A percentile compares a stretch with the other conserved stretches of the same genome.
Conservation (phyloP, 2,113 vertebrate genomes). For the Salvelinus namaycush region DNA sequence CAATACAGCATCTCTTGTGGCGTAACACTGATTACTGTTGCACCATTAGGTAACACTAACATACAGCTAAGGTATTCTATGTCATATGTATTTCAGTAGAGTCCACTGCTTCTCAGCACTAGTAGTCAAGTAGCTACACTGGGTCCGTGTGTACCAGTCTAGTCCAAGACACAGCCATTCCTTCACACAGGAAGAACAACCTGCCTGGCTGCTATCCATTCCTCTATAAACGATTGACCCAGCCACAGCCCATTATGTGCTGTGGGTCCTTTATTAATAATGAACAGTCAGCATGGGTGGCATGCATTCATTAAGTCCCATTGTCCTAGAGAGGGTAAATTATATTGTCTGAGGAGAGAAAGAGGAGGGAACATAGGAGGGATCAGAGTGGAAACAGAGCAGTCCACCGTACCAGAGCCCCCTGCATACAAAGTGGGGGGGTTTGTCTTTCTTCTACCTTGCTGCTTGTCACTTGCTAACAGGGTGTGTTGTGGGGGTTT, state of each 20-base stretch:
- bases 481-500: not conserved
- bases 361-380: not conserved
- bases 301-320: constrained; percentile 35
- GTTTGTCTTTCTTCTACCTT: constrained; percentile 8
- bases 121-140: not conserved
- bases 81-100: not conserved
- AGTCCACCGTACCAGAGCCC: not conserved
- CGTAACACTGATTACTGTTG: not conserved
- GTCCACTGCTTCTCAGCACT: not conserved
- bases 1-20: too few relatives aligned
- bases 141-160: not conserved
- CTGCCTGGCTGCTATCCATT: too few relatives aligned
- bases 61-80: not conserved
- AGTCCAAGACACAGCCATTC: not conserved
- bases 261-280: constrained; percentile 41
- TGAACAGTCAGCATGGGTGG: constrained; percentile 37
- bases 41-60: not conserved
- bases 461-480: not conserved
- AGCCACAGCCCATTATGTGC: constrained; percentile 26
- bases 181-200: not conserved
- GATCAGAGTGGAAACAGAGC: not conserved
- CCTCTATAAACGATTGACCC: not conserved
- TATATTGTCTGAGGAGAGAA: constrained; percentile 14
- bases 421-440: not conserved
- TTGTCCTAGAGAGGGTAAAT: constrained; percentile 30